phyloP scores from a whole-genome alignment of 2,113 vertebrate genomes.

The Apodemus speciosus region DNA sequence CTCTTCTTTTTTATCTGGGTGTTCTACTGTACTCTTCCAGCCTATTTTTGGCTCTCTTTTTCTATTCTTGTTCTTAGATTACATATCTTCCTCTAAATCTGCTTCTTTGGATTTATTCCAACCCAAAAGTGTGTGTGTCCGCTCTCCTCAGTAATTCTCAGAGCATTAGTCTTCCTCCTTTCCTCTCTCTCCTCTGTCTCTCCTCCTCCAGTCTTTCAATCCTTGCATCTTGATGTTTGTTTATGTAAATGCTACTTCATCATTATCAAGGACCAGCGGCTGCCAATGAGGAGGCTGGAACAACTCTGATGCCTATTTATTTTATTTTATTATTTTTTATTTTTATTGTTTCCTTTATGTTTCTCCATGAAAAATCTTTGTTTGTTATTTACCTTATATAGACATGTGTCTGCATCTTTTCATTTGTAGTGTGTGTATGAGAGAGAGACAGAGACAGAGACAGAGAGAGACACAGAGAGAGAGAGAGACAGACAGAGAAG shows the following conservation, averaged over 20 bases:
- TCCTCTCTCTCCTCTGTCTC: no score
- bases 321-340: neutral
- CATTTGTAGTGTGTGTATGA: neutral
- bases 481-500: no score
- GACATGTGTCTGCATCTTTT: neutral
- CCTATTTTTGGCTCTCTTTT: neutral
- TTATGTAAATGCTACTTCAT: neutral
- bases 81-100: neutral
- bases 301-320: neutral
- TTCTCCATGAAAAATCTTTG: neutral
- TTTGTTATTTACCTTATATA: constrained; percentile 5
- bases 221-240: neutral
- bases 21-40: neutral
- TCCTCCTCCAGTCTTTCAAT: neutral
- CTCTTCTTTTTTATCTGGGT: neutral
- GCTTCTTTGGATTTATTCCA: neutral
- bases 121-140: neutral
- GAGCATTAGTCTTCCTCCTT: accelerated
- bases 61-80: neutral
- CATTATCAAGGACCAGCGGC: neutral
- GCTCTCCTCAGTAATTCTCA: neutral
- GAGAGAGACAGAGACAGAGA: no score
- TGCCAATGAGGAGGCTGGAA: neutral
- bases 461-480: no score
- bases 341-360: neutral